These are phyloP conservation scores for Alcis repandata DNA, from an alignment of 2,888 invertebrate species.

Conservation along the genomic window DNA sequence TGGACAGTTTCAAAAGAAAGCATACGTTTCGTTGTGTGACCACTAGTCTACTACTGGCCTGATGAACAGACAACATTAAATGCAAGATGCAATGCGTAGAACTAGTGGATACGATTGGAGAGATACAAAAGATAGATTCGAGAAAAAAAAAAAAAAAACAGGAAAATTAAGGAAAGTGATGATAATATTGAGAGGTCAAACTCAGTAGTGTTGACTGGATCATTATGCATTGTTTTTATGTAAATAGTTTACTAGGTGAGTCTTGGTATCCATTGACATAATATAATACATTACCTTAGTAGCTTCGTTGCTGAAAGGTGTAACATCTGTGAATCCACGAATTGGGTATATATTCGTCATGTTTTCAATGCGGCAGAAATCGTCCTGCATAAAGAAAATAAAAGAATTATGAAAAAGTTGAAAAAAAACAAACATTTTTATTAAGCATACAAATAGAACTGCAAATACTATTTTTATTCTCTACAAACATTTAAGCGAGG, in stretches of 20 bases:
- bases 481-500: background rate
- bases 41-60: too few species aligned
- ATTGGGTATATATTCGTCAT: constrained; percentile 89
- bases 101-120: too few species aligned
- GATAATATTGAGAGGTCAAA: too few species aligned
- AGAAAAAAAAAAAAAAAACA: background rate
- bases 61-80: too few species aligned
- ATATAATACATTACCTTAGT: constrained; percentile 82
- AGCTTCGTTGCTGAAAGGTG: constrained; percentile 89
- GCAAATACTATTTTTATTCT: background rate
- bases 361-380: constrained; percentile 92
- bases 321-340: constrained; percentile 94
- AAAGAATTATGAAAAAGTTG: background rate
- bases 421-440: too few species aligned
- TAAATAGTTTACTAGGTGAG: too few species aligned
- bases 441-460: background rate
- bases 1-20: background rate
- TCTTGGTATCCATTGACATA: too few species aligned
- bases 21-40: background rate
- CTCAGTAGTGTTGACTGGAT: too few species aligned
- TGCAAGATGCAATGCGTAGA: too few species aligned
- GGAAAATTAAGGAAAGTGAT: too few species aligned
- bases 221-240: too few species aligned
- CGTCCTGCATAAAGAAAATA: constrained; percentile 87
- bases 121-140: too few species aligned